These are phyloP conservation scores for Lepidostoma basale DNA, from an alignment of 1,140 invertebrate genomes.

Conservation along the genomic window DNA sequence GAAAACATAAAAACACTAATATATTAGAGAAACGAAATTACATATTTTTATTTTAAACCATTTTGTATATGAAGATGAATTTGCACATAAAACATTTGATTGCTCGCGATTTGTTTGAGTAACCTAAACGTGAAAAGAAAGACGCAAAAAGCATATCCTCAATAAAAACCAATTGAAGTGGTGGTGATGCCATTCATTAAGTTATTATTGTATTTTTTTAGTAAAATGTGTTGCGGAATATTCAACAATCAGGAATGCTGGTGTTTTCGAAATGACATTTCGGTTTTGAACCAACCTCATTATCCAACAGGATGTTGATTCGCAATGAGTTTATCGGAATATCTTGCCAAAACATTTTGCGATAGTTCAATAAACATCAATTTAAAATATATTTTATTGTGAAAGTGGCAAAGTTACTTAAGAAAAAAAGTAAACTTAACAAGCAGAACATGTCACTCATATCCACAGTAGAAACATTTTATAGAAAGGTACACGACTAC, in stretches of 20 bases:
- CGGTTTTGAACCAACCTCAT: constrained; percentile 32
- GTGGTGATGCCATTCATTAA: not conserved
- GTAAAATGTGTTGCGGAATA: constrained; percentile 14
- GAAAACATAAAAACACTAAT: no score
- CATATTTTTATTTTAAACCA: not conserved
- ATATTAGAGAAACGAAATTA: no score
- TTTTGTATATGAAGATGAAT: not conserved
- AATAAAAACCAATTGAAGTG: not conserved
- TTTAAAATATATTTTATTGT: constrained; percentile 25
- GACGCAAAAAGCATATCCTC: not conserved
- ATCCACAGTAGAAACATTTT: constrained; percentile 28
- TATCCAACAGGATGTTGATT: constrained; percentile 35
- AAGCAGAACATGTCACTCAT: constrained; percentile 37
- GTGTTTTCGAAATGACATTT: constrained; percentile 32
- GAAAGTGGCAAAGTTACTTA: constrained; percentile 33
- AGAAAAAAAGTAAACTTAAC: constrained; percentile 37
- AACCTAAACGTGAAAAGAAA: not conserved
- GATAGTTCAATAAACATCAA: constrained; percentile 22
- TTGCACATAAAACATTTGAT: constrained; percentile 1
- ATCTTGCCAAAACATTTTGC: constrained; percentile 42
- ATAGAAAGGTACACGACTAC: constrained; percentile 23
- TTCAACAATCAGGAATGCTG: constrained; percentile 29
- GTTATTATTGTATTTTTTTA: constrained; percentile 7
- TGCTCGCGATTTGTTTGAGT: not conserved
- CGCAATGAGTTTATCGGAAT: constrained; percentile 26